Base-by-base conservation (phyloP, 2,888 invertebrate genomes). In the Nyleta sp. region DNA sequence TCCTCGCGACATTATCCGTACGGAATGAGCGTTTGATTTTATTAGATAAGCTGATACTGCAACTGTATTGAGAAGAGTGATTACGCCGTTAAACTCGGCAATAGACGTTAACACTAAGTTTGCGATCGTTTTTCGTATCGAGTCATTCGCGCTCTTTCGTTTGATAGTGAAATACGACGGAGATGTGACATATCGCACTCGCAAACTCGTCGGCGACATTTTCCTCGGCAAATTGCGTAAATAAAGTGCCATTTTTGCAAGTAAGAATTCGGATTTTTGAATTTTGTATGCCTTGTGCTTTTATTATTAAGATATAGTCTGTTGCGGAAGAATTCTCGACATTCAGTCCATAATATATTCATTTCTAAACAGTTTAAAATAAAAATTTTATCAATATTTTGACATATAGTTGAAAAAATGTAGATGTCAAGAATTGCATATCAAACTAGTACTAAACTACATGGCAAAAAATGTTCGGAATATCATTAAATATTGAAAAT, bases 71-170 rank as follows among this genome's bases (percentile, higher is more conserved):
- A 70, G 50, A 70, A 59, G 42, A 48, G 50, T 70, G 52, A 70
- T 60, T 59, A 70, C 50, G 50, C 50, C 59, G 50, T 70, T 60
- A 70, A 70, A 70, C 50, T 20, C 20, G 35, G 35, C 59, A 42
- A 44, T 53, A 70, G 50, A 70, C 52, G 42, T 59, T 59, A 59
- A 52, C 59, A 33, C 33, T 59, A 59, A 70, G 59, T 70, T 57
- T 7, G 59, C 48, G 18, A 57, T 57, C 38, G 68, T 68, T 68
- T 68, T 68, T 55, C 60, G 18, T 15, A 46, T 31, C 7, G 8
- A 46, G 46, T 35, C 35, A 48, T 48, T 62, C 31, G 18, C 28
- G 68, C 13, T 17, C 67, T 52, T 70, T 59, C 57, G 52, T 59
- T 59, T 52, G 52, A 33, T 33, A 42, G 44, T 60, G 24, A 59